These are phyloP conservation scores for Caenorhabditis briggsae DNA, from an alignment of 1,140 invertebrate genomes.

Conservation along the genomic window DNA sequence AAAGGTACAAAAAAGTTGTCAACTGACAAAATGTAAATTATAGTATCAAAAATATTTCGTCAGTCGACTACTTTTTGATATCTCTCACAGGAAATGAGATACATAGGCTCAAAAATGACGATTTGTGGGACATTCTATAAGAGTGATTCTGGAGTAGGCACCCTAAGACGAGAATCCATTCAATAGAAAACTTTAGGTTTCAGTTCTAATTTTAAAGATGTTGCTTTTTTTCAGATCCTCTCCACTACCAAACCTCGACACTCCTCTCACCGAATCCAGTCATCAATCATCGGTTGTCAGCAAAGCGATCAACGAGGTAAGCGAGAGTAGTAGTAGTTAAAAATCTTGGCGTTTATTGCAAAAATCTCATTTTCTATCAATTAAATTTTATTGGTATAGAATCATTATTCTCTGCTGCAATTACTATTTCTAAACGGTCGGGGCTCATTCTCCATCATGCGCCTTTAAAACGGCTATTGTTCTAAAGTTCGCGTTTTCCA, in stretches of 20 bases:
- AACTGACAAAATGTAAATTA: no score
- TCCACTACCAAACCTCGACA: slow-evolving; percentile 5
- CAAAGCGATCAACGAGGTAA: slow-evolving; percentile 44
- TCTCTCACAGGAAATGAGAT: neutral
- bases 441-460: no score
- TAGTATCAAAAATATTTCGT: neutral
- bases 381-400: slow-evolving; percentile 5
- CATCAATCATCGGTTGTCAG: slow-evolving; percentile 49
- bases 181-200: no score
- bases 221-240: slow-evolving; percentile 5
- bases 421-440: no score
- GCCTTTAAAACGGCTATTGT: no score
- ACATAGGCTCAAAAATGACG: no score
- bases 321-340: neutral
- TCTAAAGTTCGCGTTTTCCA: no score
- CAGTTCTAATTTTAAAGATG: no score
- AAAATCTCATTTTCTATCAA: neutral
- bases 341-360: neutral
- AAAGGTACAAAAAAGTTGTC: no score
- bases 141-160: no score
- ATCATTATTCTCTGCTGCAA: no score
- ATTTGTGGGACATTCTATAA: no score
- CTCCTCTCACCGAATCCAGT: slow-evolving; percentile 37
- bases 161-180: neutral
- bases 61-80: neutral